phyloP scores from a whole-genome alignment of 2,888 invertebrate genomes.

The Hypolimnas misippus region DNA sequence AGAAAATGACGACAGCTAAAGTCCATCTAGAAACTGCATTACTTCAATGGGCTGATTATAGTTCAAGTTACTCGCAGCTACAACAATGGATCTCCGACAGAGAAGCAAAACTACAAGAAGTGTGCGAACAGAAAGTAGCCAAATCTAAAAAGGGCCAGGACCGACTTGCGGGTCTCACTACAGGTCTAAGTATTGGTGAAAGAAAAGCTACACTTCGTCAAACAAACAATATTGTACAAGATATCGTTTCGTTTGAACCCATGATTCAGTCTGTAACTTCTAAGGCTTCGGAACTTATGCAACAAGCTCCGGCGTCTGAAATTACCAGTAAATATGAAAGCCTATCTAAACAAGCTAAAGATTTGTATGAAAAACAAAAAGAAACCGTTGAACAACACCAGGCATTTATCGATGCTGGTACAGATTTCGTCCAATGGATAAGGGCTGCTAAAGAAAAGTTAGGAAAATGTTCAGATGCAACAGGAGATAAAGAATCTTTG shows the following conservation, averaged over 20 bases:
- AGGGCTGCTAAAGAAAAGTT: slow-evolving; percentile 94
- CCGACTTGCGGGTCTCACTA: slow-evolving; percentile 87
- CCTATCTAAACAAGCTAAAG: slow-evolving; percentile 94
- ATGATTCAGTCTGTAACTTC: slow-evolving; percentile 98
- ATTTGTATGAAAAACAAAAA: slow-evolving; percentile 94
- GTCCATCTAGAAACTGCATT: slow-evolving; percentile 95
- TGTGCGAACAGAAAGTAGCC: slow-evolving; percentile 92
- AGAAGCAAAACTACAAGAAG: slow-evolving; percentile 95
- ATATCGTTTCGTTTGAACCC: slow-evolving; percentile 97
- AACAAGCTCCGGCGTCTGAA: slow-evolving; percentile 95
- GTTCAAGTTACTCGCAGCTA: slow-evolving; percentile 95
- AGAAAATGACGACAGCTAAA: slow-evolving; percentile 95
- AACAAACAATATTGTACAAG: slow-evolving; percentile 97
- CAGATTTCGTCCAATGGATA: slow-evolving; percentile 96
- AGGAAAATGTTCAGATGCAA: slow-evolving; percentile 96
- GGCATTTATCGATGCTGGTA: slow-evolving; percentile 95
- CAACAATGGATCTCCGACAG: slow-evolving; percentile 97
- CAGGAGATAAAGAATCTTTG: slow-evolving; percentile 94
- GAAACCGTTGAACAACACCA: slow-evolving; percentile 96
- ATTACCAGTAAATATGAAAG: slow-evolving; percentile 96
- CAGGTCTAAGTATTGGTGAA: slow-evolving; percentile 91
- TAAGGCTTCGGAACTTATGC: slow-evolving; percentile 96
- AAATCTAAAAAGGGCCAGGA: slow-evolving; percentile 91
- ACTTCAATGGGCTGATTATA: slow-evolving; percentile 98
- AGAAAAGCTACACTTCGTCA: slow-evolving; percentile 94